Evolutionary conservation across 2,113 vertebrate species (phyloP), one percentile per base, ranked within the genome.

Genomic region (Carassius auratus): DNA sequence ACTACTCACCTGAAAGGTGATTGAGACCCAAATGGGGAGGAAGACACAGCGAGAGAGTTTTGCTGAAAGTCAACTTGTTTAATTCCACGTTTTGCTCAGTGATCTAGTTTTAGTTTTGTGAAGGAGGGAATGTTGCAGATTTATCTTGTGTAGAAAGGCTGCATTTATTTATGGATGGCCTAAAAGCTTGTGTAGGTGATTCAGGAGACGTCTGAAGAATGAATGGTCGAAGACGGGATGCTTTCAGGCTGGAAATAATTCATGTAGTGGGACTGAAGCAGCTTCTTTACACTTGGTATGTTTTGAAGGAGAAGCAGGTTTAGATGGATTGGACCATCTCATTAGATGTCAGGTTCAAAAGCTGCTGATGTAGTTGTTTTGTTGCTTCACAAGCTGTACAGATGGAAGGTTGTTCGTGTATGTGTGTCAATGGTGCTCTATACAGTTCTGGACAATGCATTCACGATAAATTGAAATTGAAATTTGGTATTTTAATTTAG

Each of bases 161-260:
- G 42, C 2, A 15, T 76, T 76, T 76, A 76, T 48, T 76, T 76
- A 17, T 6, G 45, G 42, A 50, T 1, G 12, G 73, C 73, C 73
- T 76, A 76, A 76, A 50, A 75, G 71, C 71, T 75, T 23, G 73
- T 26, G 38, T 50, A 2, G 48, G 73, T 76, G 73, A 73, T 73
- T 73, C 69, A 73, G 69, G 69, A 73, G 19, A 73, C 9, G 69
- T 68, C 66, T 73, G 69, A n/a, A n/a, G 73, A 76, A 76, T 76
- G 73, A 23, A 76, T 21, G 45, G n/a, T 14, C 45, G 26, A 14
- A 50, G 42, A 52, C n/a, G n/a, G 23, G 45, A n/a, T 50, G n/a
- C 45, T 76, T 17, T 52, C 45, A 76, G 73, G 23, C 45, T 76
- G 45, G 33, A 76, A 7, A n/a, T 76, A 50, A 76, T 76, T 76